Conservation (phyloP, 2,113 vertebrate genomes). For the Ceuthmochares aereus region DNA sequence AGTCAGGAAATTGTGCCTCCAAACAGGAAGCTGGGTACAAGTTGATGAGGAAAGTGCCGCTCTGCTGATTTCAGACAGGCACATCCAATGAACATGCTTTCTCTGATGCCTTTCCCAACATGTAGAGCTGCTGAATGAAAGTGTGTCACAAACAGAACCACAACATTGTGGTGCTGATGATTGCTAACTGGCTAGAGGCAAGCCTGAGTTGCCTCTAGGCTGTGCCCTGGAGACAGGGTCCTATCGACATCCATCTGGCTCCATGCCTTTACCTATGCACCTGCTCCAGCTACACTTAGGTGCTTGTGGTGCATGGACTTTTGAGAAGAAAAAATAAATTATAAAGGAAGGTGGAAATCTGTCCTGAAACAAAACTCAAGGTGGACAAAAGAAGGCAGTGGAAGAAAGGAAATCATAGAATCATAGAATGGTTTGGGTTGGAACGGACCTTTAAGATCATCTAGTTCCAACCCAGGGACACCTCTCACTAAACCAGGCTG, state of each 20-base stretch:
- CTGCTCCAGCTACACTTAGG: not conserved
- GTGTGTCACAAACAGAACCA: not conserved
- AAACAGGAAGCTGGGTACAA: conserved; percentile 51
- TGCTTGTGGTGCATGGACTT: not conserved
- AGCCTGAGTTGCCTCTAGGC: not conserved
- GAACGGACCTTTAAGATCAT: too few relatives aligned
- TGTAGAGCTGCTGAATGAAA: not conserved
- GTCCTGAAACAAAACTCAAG: not conserved
- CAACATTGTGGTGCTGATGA: not conserved
- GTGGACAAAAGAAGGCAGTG: not conserved
- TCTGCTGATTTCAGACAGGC: not conserved
- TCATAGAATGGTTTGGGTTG: too few relatives aligned
- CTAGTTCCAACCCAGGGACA: too few relatives aligned
- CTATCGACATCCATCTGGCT: rapidly evolving
- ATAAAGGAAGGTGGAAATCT: not conserved
- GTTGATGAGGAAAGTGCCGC: not conserved
- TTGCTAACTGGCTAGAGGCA: not conserved
- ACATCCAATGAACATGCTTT: not conserved
- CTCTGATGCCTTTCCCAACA: not conserved
- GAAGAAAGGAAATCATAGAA: not conserved
- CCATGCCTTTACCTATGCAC: not conserved
- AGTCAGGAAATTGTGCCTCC: not conserved
- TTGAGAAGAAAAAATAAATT: not conserved
- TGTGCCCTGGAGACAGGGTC: not conserved
- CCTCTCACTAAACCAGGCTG: too few relatives aligned